Percentiles rank a stretch among this genome's conserved stretches.
Evolutionary conservation across 2,113 vertebrate species (phyloP).

Genomic region (Myrmecophaga tridactyla): DNA sequence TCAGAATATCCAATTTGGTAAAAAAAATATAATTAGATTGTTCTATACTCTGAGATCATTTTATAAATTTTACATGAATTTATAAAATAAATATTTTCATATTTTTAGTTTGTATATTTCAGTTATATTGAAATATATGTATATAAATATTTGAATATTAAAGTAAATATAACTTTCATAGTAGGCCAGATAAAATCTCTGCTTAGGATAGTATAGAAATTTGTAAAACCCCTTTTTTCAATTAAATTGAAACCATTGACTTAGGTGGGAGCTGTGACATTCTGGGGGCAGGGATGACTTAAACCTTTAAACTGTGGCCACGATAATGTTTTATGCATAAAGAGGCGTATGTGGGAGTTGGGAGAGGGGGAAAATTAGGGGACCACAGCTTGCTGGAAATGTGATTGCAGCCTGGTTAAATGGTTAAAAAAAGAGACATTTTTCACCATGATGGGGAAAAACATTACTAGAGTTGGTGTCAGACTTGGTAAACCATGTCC

Average conservation of each 20-base stretch:
- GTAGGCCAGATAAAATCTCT: background rate
- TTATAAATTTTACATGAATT: background rate
- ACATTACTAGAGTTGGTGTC: background rate
- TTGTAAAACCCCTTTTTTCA: background rate
- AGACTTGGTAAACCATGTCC: background rate
- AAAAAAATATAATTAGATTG: background rate
- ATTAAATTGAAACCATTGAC: background rate
- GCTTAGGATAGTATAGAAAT: background rate
- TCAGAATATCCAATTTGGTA: conserved; percentile 1
- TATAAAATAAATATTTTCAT: background rate
- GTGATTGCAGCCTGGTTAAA: background rate
- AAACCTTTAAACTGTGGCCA: background rate
- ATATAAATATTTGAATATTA: background rate
- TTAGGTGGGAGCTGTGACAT: background rate
- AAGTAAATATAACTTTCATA: background rate
- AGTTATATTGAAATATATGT: background rate
- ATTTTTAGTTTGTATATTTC: background rate
- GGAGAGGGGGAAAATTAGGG: background rate
- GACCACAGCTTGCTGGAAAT: background rate
- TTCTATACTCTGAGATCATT: background rate
- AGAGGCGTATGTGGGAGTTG: background rate
- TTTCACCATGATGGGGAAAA: background rate
- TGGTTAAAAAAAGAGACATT: background rate
- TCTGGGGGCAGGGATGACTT: background rate
- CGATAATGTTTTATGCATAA: background rate